Base-by-base conservation (phyloP, 2,113 vertebrate species). In the Chlorocebus sabaeus region DNA sequence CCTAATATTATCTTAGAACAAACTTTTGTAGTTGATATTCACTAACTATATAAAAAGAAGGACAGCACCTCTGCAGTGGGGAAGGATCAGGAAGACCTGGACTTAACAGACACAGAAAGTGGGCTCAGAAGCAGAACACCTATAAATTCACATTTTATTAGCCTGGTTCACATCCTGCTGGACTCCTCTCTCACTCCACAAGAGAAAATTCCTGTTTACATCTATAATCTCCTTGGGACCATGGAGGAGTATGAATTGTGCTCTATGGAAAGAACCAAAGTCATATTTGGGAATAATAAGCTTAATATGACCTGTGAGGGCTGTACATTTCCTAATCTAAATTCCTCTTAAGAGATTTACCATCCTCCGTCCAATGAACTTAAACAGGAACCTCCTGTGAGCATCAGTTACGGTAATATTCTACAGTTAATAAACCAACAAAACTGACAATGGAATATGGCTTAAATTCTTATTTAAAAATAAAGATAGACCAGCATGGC, bases 81-180 rank as follows among this genome's bases (percentile, higher is more conserved):
- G 43, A 75, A 86, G 48, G 91, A 94, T 84, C 76, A 89, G 43
- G 52, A 83, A 93, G 72, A 52, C n/a, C 22, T 90, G 89, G n/a
- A 85, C 64, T 50, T 73, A 93, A 48, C 38, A 92, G 80, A 97
- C 61, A 89, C 22, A 70, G 45, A 94, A 80, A 95, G 68, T 40
- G 68, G 76, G 30, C 80, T 96, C 64, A 48, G 81, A 68, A 97
- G 88, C 90, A 97, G 94, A 93, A 91, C 90, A 93, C 81, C 96
- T 90, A 98, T 97, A 98, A 98, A 98, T 96, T 94, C 93, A 43
- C 89, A 80, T 96, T 98, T 98, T 97, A 98, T 97, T 97, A 97
- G 97, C 97, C 93, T 94, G 85, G 59, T 97, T 97, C 95, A 96
- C 94, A 97, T 97, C 97, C 97, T 96, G 95, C 90, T 89, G 4